Base-by-base conservation (phyloP, 2,797 vertebrate genomes). In the Cryptoblepharus egeriae region DNA sequence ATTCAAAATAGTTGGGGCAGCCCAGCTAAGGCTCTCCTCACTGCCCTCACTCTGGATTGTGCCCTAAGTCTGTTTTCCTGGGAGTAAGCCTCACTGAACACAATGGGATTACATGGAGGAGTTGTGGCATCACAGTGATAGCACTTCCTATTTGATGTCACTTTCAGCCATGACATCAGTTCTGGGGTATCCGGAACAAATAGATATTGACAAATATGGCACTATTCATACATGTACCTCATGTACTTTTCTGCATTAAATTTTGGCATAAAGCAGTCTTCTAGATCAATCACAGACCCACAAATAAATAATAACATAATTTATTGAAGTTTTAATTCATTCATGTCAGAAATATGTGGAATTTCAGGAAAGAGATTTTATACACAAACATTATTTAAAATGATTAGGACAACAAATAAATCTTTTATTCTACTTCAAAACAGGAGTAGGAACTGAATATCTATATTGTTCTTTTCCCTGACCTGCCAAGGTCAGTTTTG, bases 201-300 rank as follows among this genome's bases (percentile, higher is more conserved):
- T n/a, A n/a, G n/a, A n/a, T n/a, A n/a, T n/a, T n/a, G n/a, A n/a
- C n/a, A n/a, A n/a, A n/a, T n/a, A n/a, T 3, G 61, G 32, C 79
- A 69, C 76, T 78, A 79, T 32, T 72, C 76, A 84, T 79, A 88
- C 80, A 83, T 83, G 79, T 79, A 84, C 89, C 76, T 91, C 77
- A 78, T 45, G 80, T 45, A 73, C 81, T 75, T 83, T 9, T 45
- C 65, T 24, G 60, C 64, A 63, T 61, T 71, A 2, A 76, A 18
- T 39, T 55, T 71, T 61, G 30, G 49, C 11, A 55, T 68, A 80
- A 55, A 22, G 64, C 5, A 12, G 28, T 30, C 45, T 63, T 61
- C 16, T 57, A 5, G 28, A 15, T 5, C 70, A 73, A 20, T 39
- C 35, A 76, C 24, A 88, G 88, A 87, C 85, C 63, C 28, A 10